Evolutionary conservation across 1,140 invertebrate genomes (phyloP), one percentile per base, ranked within the genome.

Genomic region (Heliothis virescens): DNA sequence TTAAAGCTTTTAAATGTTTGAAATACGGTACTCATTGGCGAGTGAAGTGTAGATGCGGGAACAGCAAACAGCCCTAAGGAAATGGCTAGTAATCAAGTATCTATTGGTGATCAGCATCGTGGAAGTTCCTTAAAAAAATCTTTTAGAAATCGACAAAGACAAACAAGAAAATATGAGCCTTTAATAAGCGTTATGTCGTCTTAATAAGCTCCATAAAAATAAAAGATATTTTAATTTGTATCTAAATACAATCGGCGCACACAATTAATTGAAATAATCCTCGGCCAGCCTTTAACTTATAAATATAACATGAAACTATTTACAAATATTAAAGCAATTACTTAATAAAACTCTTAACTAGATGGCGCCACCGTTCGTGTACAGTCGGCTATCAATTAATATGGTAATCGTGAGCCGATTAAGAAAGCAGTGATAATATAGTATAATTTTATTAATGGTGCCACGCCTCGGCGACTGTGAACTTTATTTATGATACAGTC

Each of bases 381-480:
- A 21, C 18, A 15, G n/a, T 9, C 60, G 26, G 26, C 47, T 15
- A 57, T 34, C 69, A 72, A 72, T 72, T 72, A 55, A 72, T 57
- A 72, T 72, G 69, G 2, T 34, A 72, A 72, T 72, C 26, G 26
- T 15, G 12, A 11, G 10, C 9, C 69, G 50, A 57, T 72, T 72
- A 72, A 16, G 69, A 72, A 72, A 72, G 29, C 69, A 29, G 1
- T 72, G 69, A 72, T 72, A 72, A 72, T 72, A 72, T 34, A 72
- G 69, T 29, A 41, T 55, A 55, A 72, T 72, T 72, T 57, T 72
- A 72, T 72, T 72, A 72, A 72, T 57, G 50, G 52, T 15, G 29
- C 12, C 29, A 55, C 69, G 69, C 52, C 69, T 57, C 21, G 67
- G n/a, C 10, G 50, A 21, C 21, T 29, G 21, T 41, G 13, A 41